Evolutionary conservation across 1,140 invertebrate genomes (phyloP).

Genomic region (Semibalanus balanoides): DNA sequence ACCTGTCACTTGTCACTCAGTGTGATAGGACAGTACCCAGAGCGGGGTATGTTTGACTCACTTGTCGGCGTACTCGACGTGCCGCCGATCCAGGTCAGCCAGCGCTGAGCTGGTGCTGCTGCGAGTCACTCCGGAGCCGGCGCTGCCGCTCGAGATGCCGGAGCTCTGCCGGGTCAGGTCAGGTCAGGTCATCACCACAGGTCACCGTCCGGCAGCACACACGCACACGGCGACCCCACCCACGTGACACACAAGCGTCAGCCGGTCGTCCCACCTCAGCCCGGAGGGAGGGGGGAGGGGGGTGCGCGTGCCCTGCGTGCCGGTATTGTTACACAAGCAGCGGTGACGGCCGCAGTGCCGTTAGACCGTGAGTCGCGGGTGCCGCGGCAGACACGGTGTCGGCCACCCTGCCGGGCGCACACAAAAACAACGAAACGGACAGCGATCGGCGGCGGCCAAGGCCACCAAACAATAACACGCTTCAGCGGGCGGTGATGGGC

Average conservation of each 20-base stretch:
- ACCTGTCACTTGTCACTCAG: too few relatives aligned
- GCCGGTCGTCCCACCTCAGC: too few relatives aligned
- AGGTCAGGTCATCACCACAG: not conserved
- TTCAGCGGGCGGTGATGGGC: not conserved
- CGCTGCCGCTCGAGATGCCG: constrained; percentile 30
- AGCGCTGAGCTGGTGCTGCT: constrained; percentile 64
- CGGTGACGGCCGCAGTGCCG: too few relatives aligned
- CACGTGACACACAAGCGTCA: too few relatives aligned
- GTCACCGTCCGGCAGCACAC: too few relatives aligned
- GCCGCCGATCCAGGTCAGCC: constrained; percentile 45
- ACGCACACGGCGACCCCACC: too few relatives aligned
- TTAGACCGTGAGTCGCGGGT: not conserved
- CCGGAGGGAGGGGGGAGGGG: too few relatives aligned
- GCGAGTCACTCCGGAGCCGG: constrained; percentile 45
- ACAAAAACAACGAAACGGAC: not conserved
- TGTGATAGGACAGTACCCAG: too few relatives aligned
- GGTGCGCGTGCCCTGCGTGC: not conserved
- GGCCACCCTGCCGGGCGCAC: too few relatives aligned
- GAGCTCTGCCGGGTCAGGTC: constrained; percentile 10
- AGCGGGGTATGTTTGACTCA: constrained; percentile 35
- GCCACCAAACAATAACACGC: not conserved
- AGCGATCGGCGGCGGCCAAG: not conserved
- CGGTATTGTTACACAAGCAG: not conserved
- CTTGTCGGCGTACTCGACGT: constrained; percentile 50
- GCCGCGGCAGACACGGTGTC: too few relatives aligned